Conservation (phyloP, 2,113 vertebrate species). For the Tylochromis polylepis region DNA sequence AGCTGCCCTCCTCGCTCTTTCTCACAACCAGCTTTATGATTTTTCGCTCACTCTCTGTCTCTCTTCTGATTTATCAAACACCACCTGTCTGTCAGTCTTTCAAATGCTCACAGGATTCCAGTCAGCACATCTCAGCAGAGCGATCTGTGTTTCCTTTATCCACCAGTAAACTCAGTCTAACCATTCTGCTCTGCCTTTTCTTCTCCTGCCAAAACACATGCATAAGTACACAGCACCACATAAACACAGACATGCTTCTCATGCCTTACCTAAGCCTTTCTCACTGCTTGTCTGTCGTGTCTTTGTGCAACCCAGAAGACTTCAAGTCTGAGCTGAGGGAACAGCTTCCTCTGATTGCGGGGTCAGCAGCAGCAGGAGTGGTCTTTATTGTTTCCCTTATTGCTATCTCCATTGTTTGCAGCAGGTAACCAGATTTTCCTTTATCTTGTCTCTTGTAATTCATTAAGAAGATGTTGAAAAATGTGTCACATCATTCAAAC, state of each 20-base stretch:
- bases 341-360: conserved; percentile 93
- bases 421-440: conserved; percentile 81
- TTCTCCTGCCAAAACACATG: neutral
- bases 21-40: neutral
- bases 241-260: neutral
- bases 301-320: conserved; percentile 79
- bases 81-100: conserved; percentile 39
- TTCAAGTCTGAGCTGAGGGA: conserved; percentile 97
- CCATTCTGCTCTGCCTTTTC: neutral
- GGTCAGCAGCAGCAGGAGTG: conserved; percentile 90
- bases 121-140: conserved; percentile 25
- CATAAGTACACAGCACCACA: neutral
- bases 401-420: conserved; percentile 96
- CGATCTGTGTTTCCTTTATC: conserved; percentile 48
- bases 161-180: conserved; percentile 10
- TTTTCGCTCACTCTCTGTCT: neutral
- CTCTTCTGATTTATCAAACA: conserved; percentile 35
- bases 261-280: neutral
- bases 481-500: neutral
- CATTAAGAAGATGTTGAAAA: neutral
- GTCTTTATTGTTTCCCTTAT: conserved; percentile 96
- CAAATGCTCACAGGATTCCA: conserved; percentile 34
- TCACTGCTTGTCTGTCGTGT: neutral
- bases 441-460: neutral
- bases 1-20: neutral